Conservation (phyloP, 2,113 vertebrate species). For the Rostratula benghalensis region DNA sequence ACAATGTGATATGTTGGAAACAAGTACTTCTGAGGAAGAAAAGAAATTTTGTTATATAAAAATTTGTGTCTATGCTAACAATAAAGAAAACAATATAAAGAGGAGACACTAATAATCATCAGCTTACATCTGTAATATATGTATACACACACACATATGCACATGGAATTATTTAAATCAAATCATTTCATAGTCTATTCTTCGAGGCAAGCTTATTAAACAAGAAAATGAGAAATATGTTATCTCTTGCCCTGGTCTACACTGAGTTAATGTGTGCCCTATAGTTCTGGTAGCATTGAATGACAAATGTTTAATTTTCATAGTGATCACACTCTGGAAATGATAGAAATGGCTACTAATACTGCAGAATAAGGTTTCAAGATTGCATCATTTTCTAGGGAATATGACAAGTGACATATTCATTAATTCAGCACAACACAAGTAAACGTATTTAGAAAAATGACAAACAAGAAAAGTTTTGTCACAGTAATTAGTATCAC, state of each 20-base stretch:
- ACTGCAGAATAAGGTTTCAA: background rate
- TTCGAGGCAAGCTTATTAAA: background rate
- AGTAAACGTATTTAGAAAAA: background rate
- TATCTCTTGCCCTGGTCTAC: background rate
- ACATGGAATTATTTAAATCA: background rate
- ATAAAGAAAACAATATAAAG: background rate
- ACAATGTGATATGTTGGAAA: background rate
- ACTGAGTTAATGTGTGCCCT: background rate
- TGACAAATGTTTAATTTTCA: background rate
- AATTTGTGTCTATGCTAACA: background rate
- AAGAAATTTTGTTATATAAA: background rate
- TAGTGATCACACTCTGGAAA: background rate
- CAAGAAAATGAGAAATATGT: background rate
- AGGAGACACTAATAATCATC: background rate
- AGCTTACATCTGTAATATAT: background rate
- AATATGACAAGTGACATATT: background rate
- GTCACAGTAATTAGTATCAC: background rate
- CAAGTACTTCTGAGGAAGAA: background rate
- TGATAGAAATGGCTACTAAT: background rate
- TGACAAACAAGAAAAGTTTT: background rate
- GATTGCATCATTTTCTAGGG: background rate
- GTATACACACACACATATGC: too few species aligned
- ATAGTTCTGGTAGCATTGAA: background rate
- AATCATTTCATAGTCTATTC: background rate
- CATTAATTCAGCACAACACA: background rate